Base-by-base conservation (phyloP, 30 jellyfish, hydroid and myxozoan genomes). In the Aurelia aurita complex sp. Pacific region DNA sequence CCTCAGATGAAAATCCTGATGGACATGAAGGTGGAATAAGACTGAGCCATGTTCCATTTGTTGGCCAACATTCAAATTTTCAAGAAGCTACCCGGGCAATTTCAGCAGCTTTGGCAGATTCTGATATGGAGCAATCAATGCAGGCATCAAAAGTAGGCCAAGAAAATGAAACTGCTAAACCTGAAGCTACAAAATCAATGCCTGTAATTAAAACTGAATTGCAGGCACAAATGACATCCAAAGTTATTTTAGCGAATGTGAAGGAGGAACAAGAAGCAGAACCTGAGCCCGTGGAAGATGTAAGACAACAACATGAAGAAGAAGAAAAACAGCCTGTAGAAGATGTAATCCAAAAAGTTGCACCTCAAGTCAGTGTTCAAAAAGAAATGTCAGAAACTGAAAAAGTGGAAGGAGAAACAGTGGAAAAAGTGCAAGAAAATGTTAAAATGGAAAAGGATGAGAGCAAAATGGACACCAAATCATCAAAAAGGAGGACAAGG, bases 21-120 rank as follows among this genome's bases (percentile, higher is more conserved):
- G 98, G 98, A 5, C 97, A 94, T 72, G 98, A 94, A 80, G 98
- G 98, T 15, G 98, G 98, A 1, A 83, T 92, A 57, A 83, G 91
- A 23, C 35, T 88, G 12, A 88, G 95, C 92, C 78, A 88, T 68
- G 97, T 78, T 5, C 91, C 91, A 1, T 82, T 59, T 40, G 64
- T 61, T 29, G 90, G 74, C 23, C 87, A 92, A 64, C 95, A 87
- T 59, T 88, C 91, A 51, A 77, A 81, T 80, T 92, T 77, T 46
- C 81, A 92, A 59, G 82, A 80, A 36, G 98, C 96, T 8, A 92
- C 98, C 32, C 11, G 73, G 40, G 97, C 97, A 1, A 87, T 92
- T 16, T 61, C 97, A 18, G 98, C 98, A 23, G 98, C 98, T 1
- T 67, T 92, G 46, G 35, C 60, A 10, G 94, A 77, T 17, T 35